Conservation (phyloP, 2,113 vertebrate species). For the Alligator sinensis region DNA sequence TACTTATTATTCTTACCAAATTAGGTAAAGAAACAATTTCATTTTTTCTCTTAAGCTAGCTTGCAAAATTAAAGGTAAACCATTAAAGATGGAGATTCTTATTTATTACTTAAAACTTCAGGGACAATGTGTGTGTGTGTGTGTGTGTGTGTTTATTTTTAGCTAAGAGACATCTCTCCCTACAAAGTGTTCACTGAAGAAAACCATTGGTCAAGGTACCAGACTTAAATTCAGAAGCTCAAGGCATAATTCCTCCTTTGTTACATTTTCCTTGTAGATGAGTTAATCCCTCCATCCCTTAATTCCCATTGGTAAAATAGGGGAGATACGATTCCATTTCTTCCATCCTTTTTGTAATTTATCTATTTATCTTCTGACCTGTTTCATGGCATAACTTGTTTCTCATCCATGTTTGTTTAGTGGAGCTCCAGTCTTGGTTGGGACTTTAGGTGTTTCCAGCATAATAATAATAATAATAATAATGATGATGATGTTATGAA, state of each 20-base stretch:
- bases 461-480: background rate
- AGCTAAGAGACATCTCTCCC: background rate
- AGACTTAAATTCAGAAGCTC: background rate
- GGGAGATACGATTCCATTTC: background rate
- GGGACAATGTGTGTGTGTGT: background rate
- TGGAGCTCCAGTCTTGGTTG: background rate
- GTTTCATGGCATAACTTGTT: background rate
- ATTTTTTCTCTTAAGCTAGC: background rate
- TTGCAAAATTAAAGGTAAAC: background rate
- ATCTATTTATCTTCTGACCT: background rate
- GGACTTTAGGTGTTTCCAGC: background rate
- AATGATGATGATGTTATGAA: background rate
- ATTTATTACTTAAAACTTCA: constrained; percentile 27
- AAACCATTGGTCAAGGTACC: background rate
- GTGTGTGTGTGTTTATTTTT: background rate
- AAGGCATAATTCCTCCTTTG: background rate
- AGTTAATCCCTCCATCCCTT: background rate
- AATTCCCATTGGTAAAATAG: background rate
- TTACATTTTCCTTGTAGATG: background rate
- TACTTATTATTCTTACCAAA: background rate
- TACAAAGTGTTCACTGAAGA: fast-evolving
- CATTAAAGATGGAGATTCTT: background rate
- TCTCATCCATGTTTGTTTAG: background rate
- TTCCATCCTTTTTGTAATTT: background rate
- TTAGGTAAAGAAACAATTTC: background rate